These are phyloP conservation scores for Macropis europaea DNA, from an alignment of 2,888 invertebrate genomes.

Conservation along the genomic window DNA sequence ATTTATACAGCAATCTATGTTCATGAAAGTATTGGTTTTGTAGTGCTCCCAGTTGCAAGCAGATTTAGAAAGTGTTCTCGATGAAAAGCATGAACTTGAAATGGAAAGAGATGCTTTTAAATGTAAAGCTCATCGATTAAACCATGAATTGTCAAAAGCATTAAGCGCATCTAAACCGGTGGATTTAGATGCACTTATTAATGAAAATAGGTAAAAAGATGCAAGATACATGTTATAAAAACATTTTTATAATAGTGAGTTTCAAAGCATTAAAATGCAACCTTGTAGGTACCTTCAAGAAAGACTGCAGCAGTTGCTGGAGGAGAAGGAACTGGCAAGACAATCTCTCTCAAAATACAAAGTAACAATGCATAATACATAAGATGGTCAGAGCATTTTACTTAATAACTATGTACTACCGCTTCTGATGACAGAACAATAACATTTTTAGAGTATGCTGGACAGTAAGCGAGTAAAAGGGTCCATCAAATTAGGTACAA, in stretches of 20 bases:
- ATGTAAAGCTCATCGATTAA: constrained; percentile 90
- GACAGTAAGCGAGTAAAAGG: constrained; percentile 88
- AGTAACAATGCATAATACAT: constrained; percentile 77
- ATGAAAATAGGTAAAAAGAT: constrained; percentile 88
- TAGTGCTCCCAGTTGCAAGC: constrained; percentile 88
- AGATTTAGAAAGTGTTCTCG: constrained; percentile 89
- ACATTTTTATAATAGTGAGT: neutral
- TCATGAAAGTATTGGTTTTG: constrained; percentile 33
- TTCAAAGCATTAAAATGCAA: neutral
- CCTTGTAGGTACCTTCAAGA: constrained; percentile 86
- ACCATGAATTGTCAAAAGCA: constrained; percentile 89
- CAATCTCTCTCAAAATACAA: constrained; percentile 89
- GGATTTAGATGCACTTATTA: constrained; percentile 89
- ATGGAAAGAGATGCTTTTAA: constrained; percentile 91
- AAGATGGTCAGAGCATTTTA: neutral
- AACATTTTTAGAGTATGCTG: constrained; percentile 83
- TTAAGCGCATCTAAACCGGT: constrained; percentile 83
- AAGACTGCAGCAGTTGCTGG: constrained; percentile 88
- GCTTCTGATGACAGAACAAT: neutral
- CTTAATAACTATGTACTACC: neutral
- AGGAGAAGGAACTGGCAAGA: constrained; percentile 88
- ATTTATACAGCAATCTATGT: neutral
- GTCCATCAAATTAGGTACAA: constrained; percentile 85
- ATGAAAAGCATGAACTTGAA: constrained; percentile 92
- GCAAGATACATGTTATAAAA: neutral